Percentiles rank a stretch among this genome's conserved stretches.
phyloP scores from a whole-genome alignment of 2,888 invertebrate species.

The Lamellibrachia satsuma region DNA sequence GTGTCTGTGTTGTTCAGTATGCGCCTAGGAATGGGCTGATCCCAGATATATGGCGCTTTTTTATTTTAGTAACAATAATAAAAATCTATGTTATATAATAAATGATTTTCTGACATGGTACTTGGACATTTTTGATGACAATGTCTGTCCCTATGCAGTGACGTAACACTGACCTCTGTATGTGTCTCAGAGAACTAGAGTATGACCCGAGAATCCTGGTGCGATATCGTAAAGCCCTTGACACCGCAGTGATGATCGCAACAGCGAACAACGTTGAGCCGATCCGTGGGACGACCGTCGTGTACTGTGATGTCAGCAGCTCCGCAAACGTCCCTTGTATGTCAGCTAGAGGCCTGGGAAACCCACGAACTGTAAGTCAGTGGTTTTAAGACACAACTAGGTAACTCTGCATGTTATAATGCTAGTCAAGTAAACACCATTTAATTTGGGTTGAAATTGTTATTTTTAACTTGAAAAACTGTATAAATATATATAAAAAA shows the following conservation, averaged over 20 bases:
- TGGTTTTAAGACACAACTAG: neutral
- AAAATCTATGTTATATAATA: neutral
- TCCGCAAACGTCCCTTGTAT: constrained; percentile 54
- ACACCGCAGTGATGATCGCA: constrained; percentile 66
- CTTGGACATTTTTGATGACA: neutral
- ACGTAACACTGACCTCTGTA: neutral
- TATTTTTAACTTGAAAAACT: no score
- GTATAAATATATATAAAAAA: no score
- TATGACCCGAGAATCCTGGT: constrained; percentile 41
- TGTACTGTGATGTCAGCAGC: constrained; percentile 60
- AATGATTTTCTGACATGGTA: neutral
- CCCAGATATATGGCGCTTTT: no score
- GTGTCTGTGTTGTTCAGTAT: no score
- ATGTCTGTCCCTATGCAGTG: neutral
- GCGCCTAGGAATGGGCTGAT: no score
- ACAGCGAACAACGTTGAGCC: constrained; percentile 66
- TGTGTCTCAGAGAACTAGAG: constrained; percentile 48
- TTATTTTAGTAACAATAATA: no score
- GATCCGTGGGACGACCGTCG: constrained; percentile 65
- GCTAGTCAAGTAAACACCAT: no score
- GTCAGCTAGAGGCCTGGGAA: constrained; percentile 62
- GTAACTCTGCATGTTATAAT: neutral
- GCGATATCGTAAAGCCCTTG: constrained; percentile 64
- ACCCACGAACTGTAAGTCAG: constrained; percentile 56
- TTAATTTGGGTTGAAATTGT: no score